Conservation (phyloP, 2,113 vertebrate species). For the Sorex araneus region DNA sequence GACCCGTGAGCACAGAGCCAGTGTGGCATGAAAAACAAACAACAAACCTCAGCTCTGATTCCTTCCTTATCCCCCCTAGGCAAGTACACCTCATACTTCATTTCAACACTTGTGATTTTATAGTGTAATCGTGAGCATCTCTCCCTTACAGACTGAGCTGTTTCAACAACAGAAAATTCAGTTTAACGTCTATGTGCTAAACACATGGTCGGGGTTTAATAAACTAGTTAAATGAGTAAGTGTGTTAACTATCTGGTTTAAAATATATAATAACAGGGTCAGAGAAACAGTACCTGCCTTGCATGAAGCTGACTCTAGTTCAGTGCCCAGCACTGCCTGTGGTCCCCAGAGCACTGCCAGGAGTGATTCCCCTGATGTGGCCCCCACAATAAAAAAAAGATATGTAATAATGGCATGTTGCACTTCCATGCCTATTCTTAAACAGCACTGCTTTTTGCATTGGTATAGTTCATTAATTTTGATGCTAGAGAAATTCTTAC, state of each 20-base stretch:
- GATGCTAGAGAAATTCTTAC: slow-evolving; percentile 51
- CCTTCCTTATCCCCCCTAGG: slow-evolving; percentile 15
- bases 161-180: slow-evolving; percentile 21
- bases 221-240: slow-evolving; percentile 47
- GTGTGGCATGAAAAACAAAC: too few species aligned
- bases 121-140: slow-evolving; percentile 29
- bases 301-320: too few species aligned
- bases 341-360: too few species aligned
- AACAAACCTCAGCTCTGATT: not conserved
- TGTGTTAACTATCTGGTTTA: slow-evolving; percentile 28
- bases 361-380: too few species aligned
- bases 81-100: slow-evolving; percentile 36
- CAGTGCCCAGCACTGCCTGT: too few species aligned
- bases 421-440: not conserved
- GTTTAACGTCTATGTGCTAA: not conserved
- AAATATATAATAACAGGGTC: not conserved
- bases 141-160: slow-evolving; percentile 37
- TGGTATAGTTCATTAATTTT: not conserved
- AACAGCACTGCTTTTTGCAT: not conserved
- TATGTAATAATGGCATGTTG: not conserved
- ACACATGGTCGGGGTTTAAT: not conserved
- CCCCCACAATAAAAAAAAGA: too few species aligned
- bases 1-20: too few species aligned
- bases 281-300: too few species aligned
- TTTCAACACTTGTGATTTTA: slow-evolving; percentile 52